phyloP scores from a whole-genome alignment of 2,797 vertebrate genomes.

The Sebastes minor region DNA sequence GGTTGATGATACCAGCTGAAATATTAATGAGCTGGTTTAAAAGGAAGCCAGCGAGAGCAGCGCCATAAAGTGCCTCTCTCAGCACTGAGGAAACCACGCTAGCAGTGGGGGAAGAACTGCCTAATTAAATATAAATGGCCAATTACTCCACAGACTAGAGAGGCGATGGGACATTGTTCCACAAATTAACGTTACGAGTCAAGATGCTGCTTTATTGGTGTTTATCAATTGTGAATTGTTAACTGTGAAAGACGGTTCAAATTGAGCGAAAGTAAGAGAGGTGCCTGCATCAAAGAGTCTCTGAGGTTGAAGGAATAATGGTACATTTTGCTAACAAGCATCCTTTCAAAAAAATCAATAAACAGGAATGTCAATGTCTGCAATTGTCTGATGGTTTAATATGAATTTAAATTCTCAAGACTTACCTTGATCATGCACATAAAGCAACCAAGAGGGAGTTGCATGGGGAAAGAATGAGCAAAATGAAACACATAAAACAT shows the following conservation, averaged over 20 bases:
- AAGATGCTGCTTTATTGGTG: conserved; percentile 72
- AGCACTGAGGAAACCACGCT: conserved; percentile 71
- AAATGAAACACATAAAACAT: conserved; percentile 45
- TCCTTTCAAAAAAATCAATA: conserved; percentile 17
- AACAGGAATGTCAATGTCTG: not conserved
- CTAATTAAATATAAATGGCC: conserved; percentile 86
- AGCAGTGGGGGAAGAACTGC: conserved; percentile 64
- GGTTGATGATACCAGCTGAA: conserved; percentile 81
- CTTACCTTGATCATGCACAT: conserved; percentile 71
- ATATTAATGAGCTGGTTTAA: conserved; percentile 83
- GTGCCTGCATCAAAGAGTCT: conserved; percentile 9
- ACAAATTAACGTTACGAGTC: conserved; percentile 72
- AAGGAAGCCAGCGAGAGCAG: conserved; percentile 69
- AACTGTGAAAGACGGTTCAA: conserved; percentile 34
- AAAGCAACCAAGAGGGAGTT: conserved; percentile 38
- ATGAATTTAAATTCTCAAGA: conserved; percentile 17
- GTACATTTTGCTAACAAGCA: conserved; percentile 21
- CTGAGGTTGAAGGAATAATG: not conserved
- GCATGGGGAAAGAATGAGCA: conserved; percentile 14
- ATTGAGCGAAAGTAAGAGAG: not conserved
- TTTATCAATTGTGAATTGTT: conserved; percentile 67
- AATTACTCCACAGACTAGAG: conserved; percentile 79
- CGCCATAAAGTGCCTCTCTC: conserved; percentile 79
- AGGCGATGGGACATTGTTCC: conserved; percentile 74
- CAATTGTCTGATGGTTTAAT: conserved; percentile 8